Evolutionary conservation across 2,888 invertebrate genomes (phyloP).

Genomic region (Disparrhopalites patrizii): DNA sequence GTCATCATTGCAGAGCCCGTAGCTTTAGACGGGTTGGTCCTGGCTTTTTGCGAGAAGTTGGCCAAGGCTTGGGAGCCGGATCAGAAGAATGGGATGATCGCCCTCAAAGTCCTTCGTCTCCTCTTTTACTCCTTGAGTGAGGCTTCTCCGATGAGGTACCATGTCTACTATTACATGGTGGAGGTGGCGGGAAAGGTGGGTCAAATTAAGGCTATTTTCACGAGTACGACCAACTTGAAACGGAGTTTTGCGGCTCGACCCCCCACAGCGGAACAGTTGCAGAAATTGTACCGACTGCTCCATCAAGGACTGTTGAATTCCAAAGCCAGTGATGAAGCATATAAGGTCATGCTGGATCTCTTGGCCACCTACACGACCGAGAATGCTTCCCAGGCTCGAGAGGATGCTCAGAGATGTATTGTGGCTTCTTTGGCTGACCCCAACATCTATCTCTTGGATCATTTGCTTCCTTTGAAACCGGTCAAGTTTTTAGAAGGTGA

Average conservation of each 20-base stretch:
- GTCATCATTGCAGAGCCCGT: conserved; percentile 47
- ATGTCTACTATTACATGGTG: conserved; percentile 87
- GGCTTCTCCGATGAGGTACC: conserved; percentile 78
- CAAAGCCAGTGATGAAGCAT: conserved; percentile 60
- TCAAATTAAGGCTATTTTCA: conserved; percentile 76
- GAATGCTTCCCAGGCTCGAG: conserved; percentile 92
- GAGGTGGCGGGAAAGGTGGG: conserved; percentile 85
- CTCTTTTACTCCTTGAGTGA: conserved; percentile 87
- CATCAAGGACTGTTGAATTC: conserved; percentile 84
- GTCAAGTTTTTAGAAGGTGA: conserved; percentile 80
- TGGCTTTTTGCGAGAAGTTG: conserved; percentile 87
- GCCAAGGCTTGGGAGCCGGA: conserved; percentile 71
- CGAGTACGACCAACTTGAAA: conserved; percentile 76
- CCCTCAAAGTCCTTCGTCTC: conserved; percentile 83
- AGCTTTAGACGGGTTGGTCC: conserved; percentile 54
- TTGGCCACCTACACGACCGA: conserved; percentile 93
- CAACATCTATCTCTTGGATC: conserved; percentile 90
- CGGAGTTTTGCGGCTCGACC: conserved; percentile 74
- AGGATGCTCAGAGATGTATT: conserved; percentile 95
- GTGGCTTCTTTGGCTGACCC: conserved; percentile 93
- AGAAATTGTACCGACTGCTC: conserved; percentile 55
- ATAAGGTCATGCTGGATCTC: conserved; percentile 85
- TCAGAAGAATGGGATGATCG: conserved; percentile 71
- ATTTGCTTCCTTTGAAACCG: conserved; percentile 85
- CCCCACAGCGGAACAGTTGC: conserved; percentile 66